Percentiles rank a stretch among this genome's conserved stretches.
Conservation (phyloP, 2,113 vertebrate genomes). For the Ciconia maguari region DNA sequence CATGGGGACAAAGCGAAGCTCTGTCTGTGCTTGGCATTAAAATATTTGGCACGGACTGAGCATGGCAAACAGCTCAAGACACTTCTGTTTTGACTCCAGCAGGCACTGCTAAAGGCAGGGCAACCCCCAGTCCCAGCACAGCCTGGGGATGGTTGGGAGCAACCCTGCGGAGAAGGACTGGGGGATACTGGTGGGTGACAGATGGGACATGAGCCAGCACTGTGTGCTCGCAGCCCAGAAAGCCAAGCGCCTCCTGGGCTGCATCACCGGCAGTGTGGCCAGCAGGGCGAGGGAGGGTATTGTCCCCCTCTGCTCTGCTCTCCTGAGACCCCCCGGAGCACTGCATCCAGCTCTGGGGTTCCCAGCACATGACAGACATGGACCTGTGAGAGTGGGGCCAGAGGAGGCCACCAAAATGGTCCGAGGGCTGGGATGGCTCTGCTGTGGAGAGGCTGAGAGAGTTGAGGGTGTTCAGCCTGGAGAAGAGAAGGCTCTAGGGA, state of each 20-base stretch:
- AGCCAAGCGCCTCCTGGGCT: not conserved
- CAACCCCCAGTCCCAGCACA: not conserved
- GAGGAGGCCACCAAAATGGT: not conserved
- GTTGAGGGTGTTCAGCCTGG: not conserved
- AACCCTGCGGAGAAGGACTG: not conserved
- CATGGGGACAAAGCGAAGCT: not conserved
- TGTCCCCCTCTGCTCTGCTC: not conserved
- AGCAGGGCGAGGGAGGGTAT: not conserved
- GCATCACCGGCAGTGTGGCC: fast-evolving
- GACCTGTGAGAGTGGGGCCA: no score
- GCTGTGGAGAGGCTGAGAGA: not conserved
- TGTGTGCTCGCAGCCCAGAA: fast-evolving
- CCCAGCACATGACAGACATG: not conserved
- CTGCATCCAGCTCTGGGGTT: not conserved
- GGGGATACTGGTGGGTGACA: not conserved
- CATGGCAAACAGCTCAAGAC: not conserved
- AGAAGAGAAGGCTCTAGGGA: not conserved
- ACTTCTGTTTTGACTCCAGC: not conserved
- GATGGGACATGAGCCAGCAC: not conserved
- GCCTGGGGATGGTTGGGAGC: not conserved
- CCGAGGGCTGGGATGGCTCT: not conserved
- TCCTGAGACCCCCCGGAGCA: not conserved
- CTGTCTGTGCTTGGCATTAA: not conserved
- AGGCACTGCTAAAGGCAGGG: not conserved
- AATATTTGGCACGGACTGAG: not conserved